Evolutionary conservation across 2,888 invertebrate genomes (phyloP).

Genomic region (Trissoscelio sp.): DNA sequence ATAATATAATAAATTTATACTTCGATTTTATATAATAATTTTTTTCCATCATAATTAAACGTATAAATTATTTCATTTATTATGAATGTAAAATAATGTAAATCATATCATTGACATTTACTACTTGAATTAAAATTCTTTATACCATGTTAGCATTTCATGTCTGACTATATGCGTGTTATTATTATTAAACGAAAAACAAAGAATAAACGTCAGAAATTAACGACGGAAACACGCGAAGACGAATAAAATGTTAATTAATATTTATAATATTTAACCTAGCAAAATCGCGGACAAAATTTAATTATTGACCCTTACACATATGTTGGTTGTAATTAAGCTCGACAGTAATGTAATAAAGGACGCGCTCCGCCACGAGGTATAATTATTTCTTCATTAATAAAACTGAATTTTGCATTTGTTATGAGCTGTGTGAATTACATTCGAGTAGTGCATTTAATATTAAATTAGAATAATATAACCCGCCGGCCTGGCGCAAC

Average conservation of each 20-base stretch:
- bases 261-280: conserved; percentile 47
- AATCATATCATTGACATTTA: no score
- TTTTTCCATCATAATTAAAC: no score
- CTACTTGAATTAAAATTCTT: no score
- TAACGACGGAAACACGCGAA: neutral
- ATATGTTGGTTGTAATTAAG: conserved; percentile 50
- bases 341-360: conserved; percentile 50
- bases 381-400: conserved; percentile 64
- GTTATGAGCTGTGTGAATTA: conserved; percentile 48
- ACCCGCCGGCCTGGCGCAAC: neutral
- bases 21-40: no score
- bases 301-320: conserved; percentile 53
- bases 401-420: conserved; percentile 43
- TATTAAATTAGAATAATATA: conserved; percentile 35
- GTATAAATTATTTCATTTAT: no score
- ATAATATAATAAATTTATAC: no score
- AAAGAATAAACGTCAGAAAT: no score
- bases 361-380: conserved; percentile 26
- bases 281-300: conserved; percentile 28
- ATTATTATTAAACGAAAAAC: neutral
- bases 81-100: no score
- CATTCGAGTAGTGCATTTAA: conserved; percentile 24
- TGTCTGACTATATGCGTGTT: neutral
- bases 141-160: neutral
- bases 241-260: conserved; percentile 18